These are phyloP conservation scores for Fratercula arctica DNA, from an alignment of 2,797 vertebrate species.

Conservation along the genomic window DNA sequence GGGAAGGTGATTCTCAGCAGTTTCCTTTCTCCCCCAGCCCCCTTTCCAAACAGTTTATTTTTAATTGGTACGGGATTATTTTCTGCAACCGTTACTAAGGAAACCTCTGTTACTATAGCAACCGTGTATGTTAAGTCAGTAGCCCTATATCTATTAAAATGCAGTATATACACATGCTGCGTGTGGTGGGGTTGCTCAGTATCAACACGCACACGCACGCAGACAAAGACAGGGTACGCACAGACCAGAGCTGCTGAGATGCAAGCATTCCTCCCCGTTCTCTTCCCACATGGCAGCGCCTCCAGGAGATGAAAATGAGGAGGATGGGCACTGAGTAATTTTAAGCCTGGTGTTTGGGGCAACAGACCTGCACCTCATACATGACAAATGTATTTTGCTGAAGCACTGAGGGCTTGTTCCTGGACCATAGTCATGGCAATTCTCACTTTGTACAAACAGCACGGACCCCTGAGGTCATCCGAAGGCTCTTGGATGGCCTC, in stretches of 20 bases:
- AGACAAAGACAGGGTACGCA: neutral
- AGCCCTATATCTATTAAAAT: conserved; percentile 75
- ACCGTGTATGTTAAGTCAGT: conserved; percentile 77
- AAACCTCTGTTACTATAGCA: conserved; percentile 81
- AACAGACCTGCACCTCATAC: neutral
- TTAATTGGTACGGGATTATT: conserved; percentile 82
- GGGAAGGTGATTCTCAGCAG: conserved; percentile 52
- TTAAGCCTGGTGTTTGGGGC: neutral
- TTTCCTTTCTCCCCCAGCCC: conserved; percentile 48
- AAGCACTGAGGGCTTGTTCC: neutral
- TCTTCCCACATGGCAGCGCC: neutral
- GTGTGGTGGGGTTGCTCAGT: neutral
- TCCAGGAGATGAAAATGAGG: neutral
- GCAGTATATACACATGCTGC: conserved; percentile 49
- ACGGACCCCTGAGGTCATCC: neutral
- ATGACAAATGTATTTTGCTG: neutral
- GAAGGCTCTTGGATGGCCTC: neutral
- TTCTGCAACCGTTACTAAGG: conserved; percentile 81
- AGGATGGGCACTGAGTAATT: neutral
- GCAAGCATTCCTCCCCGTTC: neutral
- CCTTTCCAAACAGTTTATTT: conserved; percentile 79
- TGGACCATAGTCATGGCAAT: neutral
- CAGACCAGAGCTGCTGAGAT: neutral
- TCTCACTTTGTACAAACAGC: neutral
- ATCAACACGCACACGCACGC: neutral